Evolutionary conservation across 2,113 vertebrate genomes (phyloP), one percentile per base, ranked within the genome.

Genomic region (Pandion haliaetus): DNA sequence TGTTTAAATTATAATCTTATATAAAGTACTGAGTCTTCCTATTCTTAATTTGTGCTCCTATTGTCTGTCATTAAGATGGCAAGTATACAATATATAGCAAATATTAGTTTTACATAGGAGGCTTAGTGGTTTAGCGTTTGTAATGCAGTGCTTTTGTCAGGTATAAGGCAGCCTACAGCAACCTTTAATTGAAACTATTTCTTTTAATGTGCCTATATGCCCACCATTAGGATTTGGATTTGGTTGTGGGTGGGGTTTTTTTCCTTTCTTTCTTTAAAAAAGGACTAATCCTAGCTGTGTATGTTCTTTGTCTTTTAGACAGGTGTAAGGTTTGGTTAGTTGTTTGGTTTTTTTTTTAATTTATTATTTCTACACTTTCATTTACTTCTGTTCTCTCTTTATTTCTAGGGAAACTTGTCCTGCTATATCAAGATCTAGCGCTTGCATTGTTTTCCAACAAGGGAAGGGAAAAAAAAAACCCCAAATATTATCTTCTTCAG

Each of bases 321-420:
- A 76, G 38, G 5, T 49, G 10, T 57, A 45, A 32, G 52, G 9
- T 45, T 74, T 76, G 44, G 6, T 71, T 88, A 57, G 38, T 25
- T 49, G 25, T n/a, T 31, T 31, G 4, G 11, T 3, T 25, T 45
- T 67, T 42, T 61, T 78, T 74, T 82, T 26, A 10, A 73, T 70
- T 79, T 92, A 16, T 71, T 93, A 55, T 79, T 92, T 61, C 77
- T 89, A 42, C 11, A 28, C 15, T 89, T 91, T 23, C 65, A 74
- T 91, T 91, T 83, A 44, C n/a, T 78, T 73, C 59, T 87, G 13
- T 31, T 83, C 66, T 91, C 66, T 73, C 38, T 93, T 71, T 66
- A 47, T 94, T 96, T 82, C 84, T 47, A 8, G n/a, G 29, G 26
- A 86, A 72, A 44, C 66, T 45, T 14, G 0, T 44, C 34, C 70